Evolutionary conservation across 2,888 invertebrate genomes (phyloP).

Genomic region (Trichogramma evanescens): DNA sequence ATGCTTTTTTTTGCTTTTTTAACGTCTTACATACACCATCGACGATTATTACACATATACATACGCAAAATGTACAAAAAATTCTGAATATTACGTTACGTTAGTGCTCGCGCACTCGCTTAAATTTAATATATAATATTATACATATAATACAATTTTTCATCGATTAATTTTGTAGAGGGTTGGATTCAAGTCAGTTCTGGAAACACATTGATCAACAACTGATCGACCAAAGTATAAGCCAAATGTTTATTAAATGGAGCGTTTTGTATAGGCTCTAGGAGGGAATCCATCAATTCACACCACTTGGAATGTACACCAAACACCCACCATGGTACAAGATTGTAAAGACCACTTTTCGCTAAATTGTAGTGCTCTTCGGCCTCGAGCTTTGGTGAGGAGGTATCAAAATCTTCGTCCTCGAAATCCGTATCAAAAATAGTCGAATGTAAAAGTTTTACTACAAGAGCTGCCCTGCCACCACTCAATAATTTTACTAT

Average conservation of each 20-base stretch:
- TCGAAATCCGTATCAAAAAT: constrained; percentile 28
- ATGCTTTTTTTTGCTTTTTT: too few species aligned
- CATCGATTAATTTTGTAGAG: background rate
- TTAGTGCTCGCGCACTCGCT: too few species aligned
- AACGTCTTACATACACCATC: too few species aligned
- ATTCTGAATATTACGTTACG: too few species aligned
- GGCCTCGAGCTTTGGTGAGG: constrained; percentile 13
- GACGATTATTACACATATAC: too few species aligned
- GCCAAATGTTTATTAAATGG: constrained; percentile 60
- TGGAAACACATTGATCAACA: constrained; percentile 70
- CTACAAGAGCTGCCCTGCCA: constrained; percentile 40
- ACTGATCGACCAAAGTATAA: constrained; percentile 71
- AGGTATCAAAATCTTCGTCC: constrained; percentile 14
- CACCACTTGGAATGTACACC: constrained; percentile 37
- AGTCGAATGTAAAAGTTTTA: constrained; percentile 36
- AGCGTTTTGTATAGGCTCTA: constrained; percentile 50
- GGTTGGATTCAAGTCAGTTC: constrained; percentile 48
- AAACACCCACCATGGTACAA: constrained; percentile 39
- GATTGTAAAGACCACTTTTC: constrained; percentile 33
- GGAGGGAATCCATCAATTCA: constrained; percentile 36
- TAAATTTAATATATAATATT: too few species aligned
- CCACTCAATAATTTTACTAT: constrained; percentile 37
- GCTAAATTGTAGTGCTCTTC: constrained; percentile 33
- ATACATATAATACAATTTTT: background rate
- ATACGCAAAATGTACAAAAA: too few species aligned